phyloP scores from a whole-genome alignment of 2,888 invertebrate genomes.

The Eupithecia inturbata region DNA sequence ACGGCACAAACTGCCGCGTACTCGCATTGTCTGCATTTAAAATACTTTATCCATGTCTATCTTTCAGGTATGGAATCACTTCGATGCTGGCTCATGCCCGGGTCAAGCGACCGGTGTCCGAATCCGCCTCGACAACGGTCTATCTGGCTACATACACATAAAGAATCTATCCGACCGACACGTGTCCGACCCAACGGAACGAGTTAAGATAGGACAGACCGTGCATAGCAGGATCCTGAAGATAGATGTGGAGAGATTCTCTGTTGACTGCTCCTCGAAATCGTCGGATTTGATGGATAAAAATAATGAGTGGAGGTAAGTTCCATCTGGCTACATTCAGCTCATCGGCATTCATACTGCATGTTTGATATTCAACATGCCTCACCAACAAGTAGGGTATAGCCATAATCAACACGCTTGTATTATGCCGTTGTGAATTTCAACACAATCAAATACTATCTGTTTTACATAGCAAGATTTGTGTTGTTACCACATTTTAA shows the following conservation, averaged over 20 bases:
- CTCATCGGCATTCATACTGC: too few relatives aligned
- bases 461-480: too few relatives aligned
- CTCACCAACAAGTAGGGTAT: too few relatives aligned
- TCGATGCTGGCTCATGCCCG: constrained; percentile 97
- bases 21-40: neutral
- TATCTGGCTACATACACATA: constrained; percentile 96
- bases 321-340: too few relatives aligned
- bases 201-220: constrained; percentile 92
- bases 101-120: constrained; percentile 97
- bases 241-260: constrained; percentile 97
- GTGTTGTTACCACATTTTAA: neutral
- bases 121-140: constrained; percentile 94
- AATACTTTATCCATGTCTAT: neutral
- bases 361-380: too few relatives aligned
- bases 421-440: too few relatives aligned
- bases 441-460: too few relatives aligned
- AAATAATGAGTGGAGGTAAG: constrained; percentile 93
- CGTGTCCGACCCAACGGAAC: constrained; percentile 95
- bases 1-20: too few relatives aligned
- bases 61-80: constrained; percentile 96
- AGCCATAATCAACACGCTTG: too few relatives aligned
- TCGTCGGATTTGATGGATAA: constrained; percentile 96
- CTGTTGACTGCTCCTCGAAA: constrained; percentile 96
- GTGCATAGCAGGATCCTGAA: constrained; percentile 96
- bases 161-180: constrained; percentile 97